Evolutionary conservation across 2,113 vertebrate species (phyloP).

Genomic region (Hoplias malabaricus): DNA sequence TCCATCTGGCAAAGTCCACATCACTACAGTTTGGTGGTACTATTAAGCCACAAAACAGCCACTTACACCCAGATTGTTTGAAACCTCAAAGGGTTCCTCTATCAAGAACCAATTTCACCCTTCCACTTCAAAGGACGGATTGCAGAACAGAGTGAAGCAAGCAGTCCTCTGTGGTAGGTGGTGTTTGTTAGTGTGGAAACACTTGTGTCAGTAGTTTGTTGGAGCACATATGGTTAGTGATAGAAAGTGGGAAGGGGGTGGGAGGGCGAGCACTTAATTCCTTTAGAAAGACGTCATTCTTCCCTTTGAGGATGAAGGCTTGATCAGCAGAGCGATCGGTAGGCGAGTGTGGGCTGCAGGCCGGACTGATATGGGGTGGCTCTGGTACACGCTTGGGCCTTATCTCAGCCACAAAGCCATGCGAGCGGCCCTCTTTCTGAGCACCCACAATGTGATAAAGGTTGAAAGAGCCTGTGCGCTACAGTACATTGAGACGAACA

Average conservation of each 20-base stretch:
- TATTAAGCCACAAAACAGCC: neutral
- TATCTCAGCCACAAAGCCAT: constrained; percentile 19
- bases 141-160: neutral
- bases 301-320: constrained; percentile 14
- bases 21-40: constrained; percentile 1
- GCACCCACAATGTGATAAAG: constrained; percentile 8
- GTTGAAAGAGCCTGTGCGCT: constrained; percentile 34
- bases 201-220: neutral
- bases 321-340: neutral
- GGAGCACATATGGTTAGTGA: neutral
- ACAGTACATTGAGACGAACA: constrained; percentile 25
- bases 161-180: constrained; percentile 14
- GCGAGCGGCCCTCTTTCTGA: constrained; percentile 9
- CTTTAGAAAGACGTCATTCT: constrained; percentile 6
- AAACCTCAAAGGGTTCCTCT: neutral
- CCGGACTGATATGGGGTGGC: constrained; percentile 3
- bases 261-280: neutral
- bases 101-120: neutral
- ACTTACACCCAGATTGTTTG: neutral
- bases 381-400: neutral
- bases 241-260: neutral
- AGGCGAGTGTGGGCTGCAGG: neutral
- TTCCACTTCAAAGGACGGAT: neutral
- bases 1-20: constrained; percentile 1
- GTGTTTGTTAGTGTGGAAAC: constrained; percentile 8